A percentile compares a stretch with the other conserved stretches of the same genome.
Evolutionary conservation across 2,113 vertebrate genomes (phyloP).

Genomic region (Eulacestoma nigropectus): DNA sequence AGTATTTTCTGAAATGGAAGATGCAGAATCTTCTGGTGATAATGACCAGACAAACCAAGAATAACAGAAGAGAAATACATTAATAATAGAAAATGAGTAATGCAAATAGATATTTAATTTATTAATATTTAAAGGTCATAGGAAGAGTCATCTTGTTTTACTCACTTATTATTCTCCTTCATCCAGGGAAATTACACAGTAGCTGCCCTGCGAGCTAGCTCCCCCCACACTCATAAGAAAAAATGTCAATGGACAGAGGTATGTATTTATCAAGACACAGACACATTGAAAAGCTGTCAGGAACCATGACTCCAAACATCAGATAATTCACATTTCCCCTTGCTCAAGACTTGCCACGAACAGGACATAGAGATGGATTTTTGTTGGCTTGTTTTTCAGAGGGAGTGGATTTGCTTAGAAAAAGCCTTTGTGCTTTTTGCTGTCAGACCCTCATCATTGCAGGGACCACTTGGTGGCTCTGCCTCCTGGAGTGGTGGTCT

Average conservation of each 20-base stretch:
- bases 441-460: not conserved
- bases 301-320: not conserved
- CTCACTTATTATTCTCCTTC: slow-evolving; percentile 13
- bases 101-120: slow-evolving; percentile 15
- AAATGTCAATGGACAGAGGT: not conserved
- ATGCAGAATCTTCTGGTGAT: not conserved
- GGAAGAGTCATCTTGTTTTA: slow-evolving; percentile 24
- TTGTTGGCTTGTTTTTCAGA: not conserved
- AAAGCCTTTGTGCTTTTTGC: not conserved
- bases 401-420: not conserved
- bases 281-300: not conserved
- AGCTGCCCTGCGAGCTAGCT: not conserved
- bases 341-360: not conserved
- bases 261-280: not conserved
- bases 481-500: not conserved
- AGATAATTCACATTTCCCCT: not conserved
- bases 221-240: not conserved
- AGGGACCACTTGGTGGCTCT: not conserved
- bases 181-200: not conserved
- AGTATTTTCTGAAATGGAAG: not conserved
- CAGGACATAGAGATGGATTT: not conserved
- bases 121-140: slow-evolving; percentile 38
- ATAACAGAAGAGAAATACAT: not conserved
- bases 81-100: slow-evolving; percentile 29
- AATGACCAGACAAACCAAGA: not conserved